Evolutionary conservation across 2,113 vertebrate genomes (phyloP).

Genomic region (Ardeotis arabs): DNA sequence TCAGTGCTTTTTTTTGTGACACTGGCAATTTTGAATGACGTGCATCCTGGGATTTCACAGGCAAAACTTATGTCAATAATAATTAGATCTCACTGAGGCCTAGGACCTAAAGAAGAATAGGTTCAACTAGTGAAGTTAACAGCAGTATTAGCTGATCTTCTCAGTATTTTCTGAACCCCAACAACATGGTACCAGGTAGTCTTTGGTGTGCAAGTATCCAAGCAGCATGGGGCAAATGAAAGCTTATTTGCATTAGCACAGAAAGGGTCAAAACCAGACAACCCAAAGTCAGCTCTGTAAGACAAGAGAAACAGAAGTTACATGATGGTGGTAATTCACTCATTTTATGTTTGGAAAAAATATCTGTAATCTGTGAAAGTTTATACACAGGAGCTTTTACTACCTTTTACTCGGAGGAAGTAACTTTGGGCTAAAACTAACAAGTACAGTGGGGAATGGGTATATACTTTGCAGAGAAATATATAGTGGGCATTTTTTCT

Average conservation of each 20-base stretch:
- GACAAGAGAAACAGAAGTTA: not conserved
- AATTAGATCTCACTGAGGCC: not conserved
- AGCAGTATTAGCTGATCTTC: not conserved
- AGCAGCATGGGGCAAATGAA: not conserved
- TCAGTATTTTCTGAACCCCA: not conserved
- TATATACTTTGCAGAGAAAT: not conserved
- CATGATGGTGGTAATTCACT: not conserved
- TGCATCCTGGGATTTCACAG: not conserved
- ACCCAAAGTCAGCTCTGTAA: not conserved
- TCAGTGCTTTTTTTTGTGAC: slow-evolving; percentile 28
- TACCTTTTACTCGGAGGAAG: not conserved
- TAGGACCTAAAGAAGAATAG: not conserved
- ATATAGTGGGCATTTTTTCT: not conserved
- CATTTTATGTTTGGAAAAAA: not conserved
- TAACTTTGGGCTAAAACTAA: not conserved
- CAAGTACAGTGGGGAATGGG: not conserved
- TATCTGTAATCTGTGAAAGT: not conserved
- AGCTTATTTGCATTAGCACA: not conserved
- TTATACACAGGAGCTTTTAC: not conserved
- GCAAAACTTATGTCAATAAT: slow-evolving; percentile 16
- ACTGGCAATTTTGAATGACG: slow-evolving; percentile 21
- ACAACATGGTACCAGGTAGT: not conserved
- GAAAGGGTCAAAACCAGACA: not conserved
- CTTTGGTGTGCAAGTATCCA: not conserved
- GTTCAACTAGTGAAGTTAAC: not conserved